Percentiles rank a stretch among this genome's conserved stretches.
phyloP scores from a whole-genome alignment of 2,797 vertebrate genomes.

The Helostoma temminkii region DNA sequence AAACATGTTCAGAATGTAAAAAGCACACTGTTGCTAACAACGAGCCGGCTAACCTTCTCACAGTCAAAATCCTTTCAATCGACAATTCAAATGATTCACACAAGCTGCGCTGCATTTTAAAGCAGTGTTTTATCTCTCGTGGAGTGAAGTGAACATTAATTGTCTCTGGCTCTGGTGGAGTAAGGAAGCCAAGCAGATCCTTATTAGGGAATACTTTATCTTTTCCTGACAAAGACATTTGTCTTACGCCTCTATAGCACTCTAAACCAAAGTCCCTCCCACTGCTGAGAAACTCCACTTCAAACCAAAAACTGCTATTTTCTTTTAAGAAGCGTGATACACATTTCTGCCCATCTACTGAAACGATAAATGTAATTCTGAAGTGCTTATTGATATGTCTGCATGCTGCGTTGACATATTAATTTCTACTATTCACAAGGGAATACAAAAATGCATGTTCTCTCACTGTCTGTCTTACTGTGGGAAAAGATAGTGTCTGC shows the following conservation, averaged over 20 bases:
- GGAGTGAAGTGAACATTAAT: conserved; percentile 53
- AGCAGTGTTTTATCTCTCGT: conserved; percentile 39
- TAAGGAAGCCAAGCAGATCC: conserved; percentile 47
- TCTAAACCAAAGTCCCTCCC: conserved; percentile 5
- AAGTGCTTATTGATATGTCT: conserved; percentile 49
- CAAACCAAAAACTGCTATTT: conserved; percentile 1
- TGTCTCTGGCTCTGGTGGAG: conserved; percentile 41
- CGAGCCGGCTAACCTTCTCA: not conserved
- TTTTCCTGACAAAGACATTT: conserved; percentile 65
- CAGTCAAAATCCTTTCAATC: conserved; percentile 16
- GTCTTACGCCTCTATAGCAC: conserved; percentile 17
- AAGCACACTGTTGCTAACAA: too few species aligned
- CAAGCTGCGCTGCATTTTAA: conserved; percentile 12
- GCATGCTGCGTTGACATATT: conserved; percentile 38
- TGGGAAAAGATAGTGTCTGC: conserved; percentile 19
- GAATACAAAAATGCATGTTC: too few species aligned
- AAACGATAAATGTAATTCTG: conserved; percentile 51
- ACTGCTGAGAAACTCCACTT: conserved; percentile 36
- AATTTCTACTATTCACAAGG: conserved; percentile 12
- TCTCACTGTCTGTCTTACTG: conserved; percentile 9
- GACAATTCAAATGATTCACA: conserved; percentile 13
- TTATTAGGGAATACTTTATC: conserved; percentile 64
- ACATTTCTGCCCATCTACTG: conserved; percentile 1
- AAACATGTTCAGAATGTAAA: not conserved
- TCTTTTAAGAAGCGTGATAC: conserved; percentile 15